Conservation (phyloP, 2,888 invertebrate genomes). For the Drosophila fungiperda region DNA sequence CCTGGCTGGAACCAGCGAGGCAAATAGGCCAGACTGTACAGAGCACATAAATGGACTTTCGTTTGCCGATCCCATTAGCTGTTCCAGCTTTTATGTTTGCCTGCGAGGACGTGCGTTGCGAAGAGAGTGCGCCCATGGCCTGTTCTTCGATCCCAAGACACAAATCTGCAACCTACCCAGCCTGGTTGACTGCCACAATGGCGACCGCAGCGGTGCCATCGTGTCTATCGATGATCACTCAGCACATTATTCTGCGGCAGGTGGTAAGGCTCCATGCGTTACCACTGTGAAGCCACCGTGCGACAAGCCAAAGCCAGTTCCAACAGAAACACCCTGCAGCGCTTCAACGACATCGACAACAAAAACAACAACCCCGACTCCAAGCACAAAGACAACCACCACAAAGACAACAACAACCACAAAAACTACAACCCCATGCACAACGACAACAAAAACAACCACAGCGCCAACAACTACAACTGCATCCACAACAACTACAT, state of each 20-base stretch:
- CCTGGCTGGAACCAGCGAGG: conserved; percentile 35
- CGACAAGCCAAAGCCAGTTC: conserved; percentile 9
- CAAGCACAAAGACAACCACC: neutral
- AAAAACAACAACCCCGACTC: conserved; percentile 2
- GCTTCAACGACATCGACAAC: conserved; percentile 2
- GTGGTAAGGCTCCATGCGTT: conserved; percentile 33
- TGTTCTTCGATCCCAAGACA: conserved; percentile 46
- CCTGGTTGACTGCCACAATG: conserved; percentile 46
- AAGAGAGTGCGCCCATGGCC: conserved; percentile 45
- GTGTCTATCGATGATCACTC: conserved; percentile 20
- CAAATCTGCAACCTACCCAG: conserved; percentile 51
- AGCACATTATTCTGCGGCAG: neutral
- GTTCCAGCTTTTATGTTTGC: conserved; percentile 57
- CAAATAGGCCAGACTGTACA: conserved; percentile 48
- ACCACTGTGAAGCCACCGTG: conserved; percentile 47
- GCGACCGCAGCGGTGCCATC: conserved; percentile 43
- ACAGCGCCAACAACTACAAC: conserved; percentile 10
- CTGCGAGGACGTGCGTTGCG: conserved; percentile 51
- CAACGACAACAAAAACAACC: neutral
- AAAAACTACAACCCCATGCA: neutral
- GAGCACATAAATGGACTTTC: conserved; percentile 50
- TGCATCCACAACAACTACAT: neutral
- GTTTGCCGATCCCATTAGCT: conserved; percentile 54
- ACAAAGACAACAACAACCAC: neutral
- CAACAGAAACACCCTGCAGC: conserved; percentile 12